Evolutionary conservation across 2,797 vertebrate species (phyloP).

Genomic region (Darevskia nairensis): DNA sequence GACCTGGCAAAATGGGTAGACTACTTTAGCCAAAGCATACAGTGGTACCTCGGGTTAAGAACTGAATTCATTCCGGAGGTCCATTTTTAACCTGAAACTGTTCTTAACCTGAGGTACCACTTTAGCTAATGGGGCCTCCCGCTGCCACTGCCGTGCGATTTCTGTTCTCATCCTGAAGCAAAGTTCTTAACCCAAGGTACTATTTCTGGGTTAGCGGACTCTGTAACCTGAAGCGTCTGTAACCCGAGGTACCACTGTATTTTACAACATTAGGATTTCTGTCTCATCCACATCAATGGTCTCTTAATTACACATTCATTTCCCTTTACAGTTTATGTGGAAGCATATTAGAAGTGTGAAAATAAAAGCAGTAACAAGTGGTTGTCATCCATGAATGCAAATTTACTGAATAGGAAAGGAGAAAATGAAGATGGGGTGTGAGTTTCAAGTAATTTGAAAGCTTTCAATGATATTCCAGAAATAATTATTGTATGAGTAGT

Average conservation of each 20-base stretch:
- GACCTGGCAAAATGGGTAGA: not conserved
- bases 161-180: too few species aligned
- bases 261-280: not conserved
- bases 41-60: too few species aligned
- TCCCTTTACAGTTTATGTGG: slow-evolving; percentile 10
- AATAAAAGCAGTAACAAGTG: slow-evolving; percentile 16
- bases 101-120: too few species aligned
- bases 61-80: too few species aligned
- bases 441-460: slow-evolving; percentile 1
- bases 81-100: too few species aligned
- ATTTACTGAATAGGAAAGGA: not conserved
- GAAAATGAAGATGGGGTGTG: not conserved
- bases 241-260: not conserved
- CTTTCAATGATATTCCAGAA: not conserved
- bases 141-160: too few species aligned
- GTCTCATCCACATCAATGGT: not conserved
- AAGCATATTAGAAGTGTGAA: not conserved
- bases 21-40: not conserved
- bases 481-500: not conserved
- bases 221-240: too few species aligned
- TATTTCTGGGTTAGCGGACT: too few species aligned
- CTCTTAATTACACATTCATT: slow-evolving; percentile 1
- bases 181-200: too few species aligned
- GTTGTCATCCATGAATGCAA: not conserved
- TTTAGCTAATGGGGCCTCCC: too few species aligned